phyloP scores from a whole-genome alignment of 1,140 invertebrate species.

The Geopemphigus sp. region DNA sequence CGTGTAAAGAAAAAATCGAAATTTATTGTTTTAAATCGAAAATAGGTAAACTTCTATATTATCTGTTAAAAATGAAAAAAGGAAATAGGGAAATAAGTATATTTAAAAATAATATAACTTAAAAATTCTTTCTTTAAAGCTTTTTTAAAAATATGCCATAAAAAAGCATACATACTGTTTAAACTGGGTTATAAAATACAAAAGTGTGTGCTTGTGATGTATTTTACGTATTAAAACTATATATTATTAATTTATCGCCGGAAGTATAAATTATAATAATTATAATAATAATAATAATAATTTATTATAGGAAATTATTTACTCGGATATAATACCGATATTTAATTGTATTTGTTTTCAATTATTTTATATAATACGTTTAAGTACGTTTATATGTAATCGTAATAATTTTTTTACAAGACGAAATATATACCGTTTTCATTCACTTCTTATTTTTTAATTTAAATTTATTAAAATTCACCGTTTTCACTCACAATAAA shows the following conservation, averaged over 20 bases:
- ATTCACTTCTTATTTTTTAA: no score
- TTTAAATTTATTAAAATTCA: no score
- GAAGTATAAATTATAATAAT: background rate
- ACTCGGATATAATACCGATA: no score
- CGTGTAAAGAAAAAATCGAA: background rate
- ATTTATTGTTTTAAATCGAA: conserved; percentile 20
- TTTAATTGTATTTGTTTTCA: no score
- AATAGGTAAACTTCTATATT: background rate
- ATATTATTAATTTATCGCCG: background rate
- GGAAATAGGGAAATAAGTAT: background rate
- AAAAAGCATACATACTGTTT: background rate
- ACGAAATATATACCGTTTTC: no score
- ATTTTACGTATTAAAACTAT: no score
- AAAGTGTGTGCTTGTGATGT: background rate
- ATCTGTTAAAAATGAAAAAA: background rate
- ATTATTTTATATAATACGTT: no score
- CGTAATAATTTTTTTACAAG: no score
- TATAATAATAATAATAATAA: no score
- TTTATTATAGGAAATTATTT: no score
- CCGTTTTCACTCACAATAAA: no score
- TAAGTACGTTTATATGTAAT: no score
- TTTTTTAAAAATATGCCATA: conserved; percentile 2
- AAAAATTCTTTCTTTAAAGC: conserved; percentile 10
- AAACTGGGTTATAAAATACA: background rate
- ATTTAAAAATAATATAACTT: conserved; percentile 6